Conservation (phyloP, 2,797 vertebrate genomes). For the Schizothorax lantsangensis region DNA sequence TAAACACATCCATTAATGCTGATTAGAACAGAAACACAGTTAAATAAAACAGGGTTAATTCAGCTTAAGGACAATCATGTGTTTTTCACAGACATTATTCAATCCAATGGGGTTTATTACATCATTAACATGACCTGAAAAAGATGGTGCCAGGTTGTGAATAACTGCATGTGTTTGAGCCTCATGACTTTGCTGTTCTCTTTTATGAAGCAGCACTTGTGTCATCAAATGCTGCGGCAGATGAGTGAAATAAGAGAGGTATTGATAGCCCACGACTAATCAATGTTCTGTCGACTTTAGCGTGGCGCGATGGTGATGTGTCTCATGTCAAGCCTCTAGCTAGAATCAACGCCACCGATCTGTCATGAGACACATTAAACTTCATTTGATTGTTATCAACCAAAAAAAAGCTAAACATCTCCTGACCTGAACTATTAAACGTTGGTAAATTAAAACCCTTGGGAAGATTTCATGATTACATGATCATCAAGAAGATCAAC, state of each 20-base stretch:
- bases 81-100: neutral
- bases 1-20: neutral
- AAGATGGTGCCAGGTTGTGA: conserved; percentile 5
- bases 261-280: conserved; percentile 38
- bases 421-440: neutral
- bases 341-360: neutral
- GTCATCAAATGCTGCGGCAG: neutral
- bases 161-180: conserved; percentile 1
- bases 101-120: neutral
- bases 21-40: neutral
- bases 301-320: neutral
- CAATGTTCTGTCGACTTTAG: conserved; percentile 18
- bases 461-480: neutral
- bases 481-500: neutral
- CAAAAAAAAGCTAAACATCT: neutral
- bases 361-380: conserved; percentile 38
- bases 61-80: neutral
- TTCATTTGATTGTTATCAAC: neutral
- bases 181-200: conserved; percentile 25
- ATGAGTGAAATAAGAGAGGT: conserved; percentile 5
- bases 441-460: neutral
- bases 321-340: conserved; percentile 23
- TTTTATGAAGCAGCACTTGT: neutral
- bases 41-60: neutral
- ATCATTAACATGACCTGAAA: neutral